phyloP scores from a whole-genome alignment of 1,140 invertebrate genomes.

The Aethina tumida region DNA sequence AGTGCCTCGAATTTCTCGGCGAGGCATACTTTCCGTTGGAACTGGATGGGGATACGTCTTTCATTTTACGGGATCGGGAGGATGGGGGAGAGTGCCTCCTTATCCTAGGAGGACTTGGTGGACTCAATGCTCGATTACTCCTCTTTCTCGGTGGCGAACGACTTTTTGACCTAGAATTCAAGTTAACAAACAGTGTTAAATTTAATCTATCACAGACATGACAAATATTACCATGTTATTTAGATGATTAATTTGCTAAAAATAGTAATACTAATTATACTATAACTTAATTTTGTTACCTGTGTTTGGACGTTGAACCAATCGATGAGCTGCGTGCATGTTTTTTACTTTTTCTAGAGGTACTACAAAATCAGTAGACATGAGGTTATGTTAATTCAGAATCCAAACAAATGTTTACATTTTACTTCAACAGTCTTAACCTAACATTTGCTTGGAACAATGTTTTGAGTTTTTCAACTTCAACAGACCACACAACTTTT shows the following conservation, averaged over 20 bases:
- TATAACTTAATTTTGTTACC: conserved; percentile 21
- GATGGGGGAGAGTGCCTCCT: conserved; percentile 29
- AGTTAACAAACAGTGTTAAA: conserved; percentile 11
- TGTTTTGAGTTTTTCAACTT: no score
- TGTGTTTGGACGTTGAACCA: conserved; percentile 33
- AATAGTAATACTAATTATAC: neutral
- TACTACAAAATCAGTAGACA: conserved; percentile 38
- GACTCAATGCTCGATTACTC: conserved; percentile 21
- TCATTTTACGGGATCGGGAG: conserved; percentile 25
- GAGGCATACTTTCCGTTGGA: conserved; percentile 30
- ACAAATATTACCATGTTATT: neutral
- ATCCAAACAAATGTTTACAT: no score
- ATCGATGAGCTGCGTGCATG: conserved; percentile 34
- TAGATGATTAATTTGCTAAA: conserved; percentile 4
- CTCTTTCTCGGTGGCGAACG: conserved; percentile 32
- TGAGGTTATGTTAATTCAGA: no score
- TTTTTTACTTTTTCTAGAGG: conserved; percentile 37
- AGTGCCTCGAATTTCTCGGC: conserved; percentile 20
- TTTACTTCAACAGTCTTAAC: no score
- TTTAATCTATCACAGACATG: neutral
- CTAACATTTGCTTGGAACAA: no score
- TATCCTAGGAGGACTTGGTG: conserved; percentile 31
- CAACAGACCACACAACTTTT: no score
- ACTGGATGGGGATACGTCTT: conserved; percentile 28
- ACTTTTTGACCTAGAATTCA: conserved; percentile 34